Evolutionary conservation across 2,797 vertebrate species (phyloP).

Genomic region (Crypturellus tataupa): DNA sequence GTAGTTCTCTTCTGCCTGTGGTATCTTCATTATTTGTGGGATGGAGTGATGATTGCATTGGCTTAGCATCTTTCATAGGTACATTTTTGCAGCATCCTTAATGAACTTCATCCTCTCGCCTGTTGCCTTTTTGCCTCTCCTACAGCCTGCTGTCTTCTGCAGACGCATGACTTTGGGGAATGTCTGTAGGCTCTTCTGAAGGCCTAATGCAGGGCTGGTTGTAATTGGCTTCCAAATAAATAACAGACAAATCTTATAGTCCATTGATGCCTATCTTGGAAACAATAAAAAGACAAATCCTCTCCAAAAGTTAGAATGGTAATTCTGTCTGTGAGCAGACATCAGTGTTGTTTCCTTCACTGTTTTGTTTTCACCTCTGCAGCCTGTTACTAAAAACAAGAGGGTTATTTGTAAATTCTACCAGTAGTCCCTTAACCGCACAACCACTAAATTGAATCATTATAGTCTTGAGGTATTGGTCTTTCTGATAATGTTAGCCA

Average conservation of each 20-base stretch:
- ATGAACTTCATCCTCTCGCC: background rate
- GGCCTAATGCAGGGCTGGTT: background rate
- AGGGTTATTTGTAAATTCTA: constrained; percentile 17
- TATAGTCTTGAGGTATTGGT: background rate
- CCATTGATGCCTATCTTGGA: background rate
- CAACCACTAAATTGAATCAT: background rate
- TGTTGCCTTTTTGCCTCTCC: fast-evolving
- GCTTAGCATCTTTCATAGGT: background rate
- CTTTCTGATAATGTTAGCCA: constrained; percentile 5
- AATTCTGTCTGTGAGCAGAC: background rate
- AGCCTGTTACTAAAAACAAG: background rate
- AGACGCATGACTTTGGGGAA: background rate
- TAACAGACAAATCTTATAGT: background rate
- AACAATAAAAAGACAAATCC: constrained; percentile 5
- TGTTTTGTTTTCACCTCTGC: background rate
- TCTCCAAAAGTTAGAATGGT: background rate
- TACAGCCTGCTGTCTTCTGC: background rate
- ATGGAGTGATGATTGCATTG: background rate
- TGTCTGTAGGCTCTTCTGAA: background rate
- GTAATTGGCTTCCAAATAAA: constrained; percentile 18
- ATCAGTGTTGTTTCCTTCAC: background rate
- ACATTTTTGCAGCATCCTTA: background rate
- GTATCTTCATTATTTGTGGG: background rate
- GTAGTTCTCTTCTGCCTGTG: background rate
- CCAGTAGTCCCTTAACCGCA: background rate